A percentile compares a stretch with the other conserved stretches of the same genome.
Evolutionary conservation across 2,113 vertebrate species (phyloP).

Genomic region (Sorex fumeus): DNA sequence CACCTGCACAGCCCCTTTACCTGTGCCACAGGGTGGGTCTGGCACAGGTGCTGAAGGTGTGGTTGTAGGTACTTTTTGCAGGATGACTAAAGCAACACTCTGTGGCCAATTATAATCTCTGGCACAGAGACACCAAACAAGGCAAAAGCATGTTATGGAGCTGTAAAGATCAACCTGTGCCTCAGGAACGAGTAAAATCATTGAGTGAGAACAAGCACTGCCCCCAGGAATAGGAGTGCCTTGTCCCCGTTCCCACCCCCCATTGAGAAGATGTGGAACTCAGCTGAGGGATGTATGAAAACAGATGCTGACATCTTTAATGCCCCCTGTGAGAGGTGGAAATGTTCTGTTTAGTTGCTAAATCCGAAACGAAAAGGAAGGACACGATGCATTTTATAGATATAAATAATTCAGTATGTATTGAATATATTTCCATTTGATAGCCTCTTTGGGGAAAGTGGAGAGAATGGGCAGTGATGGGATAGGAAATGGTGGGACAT

Average conservation of each 20-base stretch:
- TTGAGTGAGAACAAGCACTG: not conserved
- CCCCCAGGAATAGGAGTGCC: not conserved
- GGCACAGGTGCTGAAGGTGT: not conserved
- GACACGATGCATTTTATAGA: not conserved
- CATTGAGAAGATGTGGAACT: not conserved
- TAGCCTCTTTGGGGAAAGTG: not conserved
- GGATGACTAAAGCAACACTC: rapidly evolving
- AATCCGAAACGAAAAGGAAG: not conserved
- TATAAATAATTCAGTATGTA: conserved; percentile 25
- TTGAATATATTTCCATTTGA: not conserved
- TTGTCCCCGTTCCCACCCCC: rapidly evolving
- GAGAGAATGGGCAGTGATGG: not conserved
- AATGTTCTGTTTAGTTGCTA: not conserved
- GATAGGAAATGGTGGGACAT: not conserved
- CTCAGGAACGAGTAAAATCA: not conserved
- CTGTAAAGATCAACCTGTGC: not conserved
- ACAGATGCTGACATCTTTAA: not conserved
- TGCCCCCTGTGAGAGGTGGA: not conserved
- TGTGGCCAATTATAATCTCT: not conserved
- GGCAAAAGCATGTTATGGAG: not conserved
- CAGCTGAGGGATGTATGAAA: not conserved
- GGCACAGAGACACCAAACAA: conserved; percentile 36
- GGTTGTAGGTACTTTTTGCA: rapidly evolving
- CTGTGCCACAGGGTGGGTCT: rapidly evolving
- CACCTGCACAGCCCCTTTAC: rapidly evolving